These are phyloP conservation scores for Cathartes aura DNA, from an alignment of 2,113 vertebrate species.

Conservation along the genomic window DNA sequence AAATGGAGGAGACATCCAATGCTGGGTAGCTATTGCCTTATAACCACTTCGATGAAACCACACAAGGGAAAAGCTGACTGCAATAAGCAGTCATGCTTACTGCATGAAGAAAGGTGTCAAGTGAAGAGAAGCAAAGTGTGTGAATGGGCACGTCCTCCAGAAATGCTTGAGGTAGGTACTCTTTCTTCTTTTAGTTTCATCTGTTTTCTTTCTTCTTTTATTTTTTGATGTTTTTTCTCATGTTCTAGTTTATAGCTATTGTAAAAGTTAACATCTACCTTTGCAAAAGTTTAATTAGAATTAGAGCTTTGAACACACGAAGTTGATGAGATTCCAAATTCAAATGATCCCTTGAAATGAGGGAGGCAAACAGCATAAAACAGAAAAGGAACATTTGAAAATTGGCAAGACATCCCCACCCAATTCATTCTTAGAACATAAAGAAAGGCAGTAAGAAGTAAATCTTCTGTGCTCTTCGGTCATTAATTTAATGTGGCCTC, in stretches of 20 bases:
- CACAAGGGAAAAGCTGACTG: background rate
- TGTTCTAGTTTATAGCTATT: background rate
- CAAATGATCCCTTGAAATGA: background rate
- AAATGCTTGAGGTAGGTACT: background rate
- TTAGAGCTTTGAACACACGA: background rate
- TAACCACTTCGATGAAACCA: background rate
- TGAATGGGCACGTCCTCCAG: background rate
- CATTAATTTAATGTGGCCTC: background rate
- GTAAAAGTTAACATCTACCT: background rate
- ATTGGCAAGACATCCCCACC: background rate
- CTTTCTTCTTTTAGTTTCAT: background rate
- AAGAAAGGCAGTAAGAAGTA: background rate
- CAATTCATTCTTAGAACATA: background rate
- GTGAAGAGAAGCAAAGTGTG: background rate
- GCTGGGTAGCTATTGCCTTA: background rate
- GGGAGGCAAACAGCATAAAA: background rate
- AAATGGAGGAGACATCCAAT: background rate
- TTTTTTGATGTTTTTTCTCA: background rate
- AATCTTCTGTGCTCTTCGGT: background rate
- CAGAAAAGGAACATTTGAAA: background rate
- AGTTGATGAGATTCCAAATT: background rate
- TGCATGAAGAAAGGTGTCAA: background rate
- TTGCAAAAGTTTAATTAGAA: background rate
- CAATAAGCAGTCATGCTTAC: background rate
- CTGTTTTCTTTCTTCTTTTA: background rate